Percentiles rank a stretch among this genome's conserved stretches.
These are phyloP conservation scores for Platyura marginata DNA, from an alignment of 1,140 invertebrate species.

Conservation along the genomic window DNA sequence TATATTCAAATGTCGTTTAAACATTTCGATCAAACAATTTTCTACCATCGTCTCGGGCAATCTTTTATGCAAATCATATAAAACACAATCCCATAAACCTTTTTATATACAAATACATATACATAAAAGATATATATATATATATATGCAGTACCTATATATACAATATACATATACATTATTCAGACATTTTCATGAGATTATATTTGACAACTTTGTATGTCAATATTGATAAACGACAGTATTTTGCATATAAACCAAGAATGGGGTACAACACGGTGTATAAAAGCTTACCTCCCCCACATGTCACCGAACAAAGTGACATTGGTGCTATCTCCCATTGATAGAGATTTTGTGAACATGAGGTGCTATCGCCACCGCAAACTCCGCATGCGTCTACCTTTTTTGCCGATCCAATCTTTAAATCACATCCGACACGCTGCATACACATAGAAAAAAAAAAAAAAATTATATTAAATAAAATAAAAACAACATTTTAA, in stretches of 20 bases:
- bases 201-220: conserved; percentile 3
- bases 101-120: too few species aligned
- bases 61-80: conserved; percentile 2
- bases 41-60: neutral
- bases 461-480: too few species aligned
- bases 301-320: conserved; percentile 74
- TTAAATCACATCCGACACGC: conserved; percentile 78
- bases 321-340: conserved; percentile 68
- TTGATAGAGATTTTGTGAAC: conserved; percentile 55
- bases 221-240: neutral
- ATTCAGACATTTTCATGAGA: conserved; percentile 2
- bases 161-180: too few species aligned
- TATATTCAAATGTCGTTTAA: conserved; percentile 3
- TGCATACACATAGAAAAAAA: conserved; percentile 26
- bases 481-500: too few species aligned
- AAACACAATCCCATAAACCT: conserved; percentile 1
- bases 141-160: too few species aligned
- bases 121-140: too few species aligned
- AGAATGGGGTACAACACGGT: too few species aligned
- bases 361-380: conserved; percentile 71
- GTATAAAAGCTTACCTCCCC: conserved; percentile 71
- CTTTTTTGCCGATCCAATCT: conserved; percentile 63
- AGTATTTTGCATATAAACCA: neutral
- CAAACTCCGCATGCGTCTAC: conserved; percentile 79
- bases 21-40: conserved; percentile 2